Percentiles rank a stretch among this genome's conserved stretches.
Evolutionary conservation across 2,113 vertebrate species (phyloP).

Genomic region (Elephas maximus): DNA sequence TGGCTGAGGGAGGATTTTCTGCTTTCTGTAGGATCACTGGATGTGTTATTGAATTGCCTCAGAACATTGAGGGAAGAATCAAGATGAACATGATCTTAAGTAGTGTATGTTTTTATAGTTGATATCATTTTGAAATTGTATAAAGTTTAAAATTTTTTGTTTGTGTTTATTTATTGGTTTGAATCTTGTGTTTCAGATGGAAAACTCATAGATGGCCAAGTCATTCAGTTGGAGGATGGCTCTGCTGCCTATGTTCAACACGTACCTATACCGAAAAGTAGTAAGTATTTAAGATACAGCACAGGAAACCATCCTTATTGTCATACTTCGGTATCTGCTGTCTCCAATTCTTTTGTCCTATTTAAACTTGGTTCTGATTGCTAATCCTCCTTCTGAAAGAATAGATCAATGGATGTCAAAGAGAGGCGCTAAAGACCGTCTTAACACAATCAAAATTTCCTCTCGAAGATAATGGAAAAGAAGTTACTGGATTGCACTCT

Average conservation of each 20-base stretch:
- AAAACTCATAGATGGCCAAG: constrained; percentile 98
- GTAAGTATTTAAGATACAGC: constrained; percentile 88
- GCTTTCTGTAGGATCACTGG: constrained; percentile 83
- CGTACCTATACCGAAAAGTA: constrained; percentile 95
- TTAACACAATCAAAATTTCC: constrained; percentile 12
- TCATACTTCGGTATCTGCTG: not conserved
- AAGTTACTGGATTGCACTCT: not conserved
- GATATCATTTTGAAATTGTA: constrained; percentile 83
- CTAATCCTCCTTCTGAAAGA: constrained; percentile 22
- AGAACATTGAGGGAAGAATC: constrained; percentile 83
- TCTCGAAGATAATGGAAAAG: not conserved
- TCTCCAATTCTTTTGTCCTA: not conserved
- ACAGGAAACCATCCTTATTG: not conserved
- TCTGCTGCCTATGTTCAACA: constrained; percentile 99
- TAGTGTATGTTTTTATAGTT: constrained; percentile 80
- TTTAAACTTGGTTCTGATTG: not conserved
- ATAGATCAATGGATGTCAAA: not conserved
- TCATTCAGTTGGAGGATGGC: constrained; percentile 98
- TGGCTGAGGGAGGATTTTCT: constrained; percentile 84
- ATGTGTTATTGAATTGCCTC: constrained; percentile 82
- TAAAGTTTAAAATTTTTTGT: constrained; percentile 53
- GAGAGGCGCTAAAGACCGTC: constrained; percentile 4
- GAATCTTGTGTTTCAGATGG: constrained; percentile 91
- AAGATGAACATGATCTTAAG: constrained; percentile 85
- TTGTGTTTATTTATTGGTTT: constrained; percentile 54